Percentiles rank a stretch among this genome's conserved stretches.
phyloP scores from a whole-genome alignment of 2,797 vertebrate species.

The Helarctos malayanus region DNA sequence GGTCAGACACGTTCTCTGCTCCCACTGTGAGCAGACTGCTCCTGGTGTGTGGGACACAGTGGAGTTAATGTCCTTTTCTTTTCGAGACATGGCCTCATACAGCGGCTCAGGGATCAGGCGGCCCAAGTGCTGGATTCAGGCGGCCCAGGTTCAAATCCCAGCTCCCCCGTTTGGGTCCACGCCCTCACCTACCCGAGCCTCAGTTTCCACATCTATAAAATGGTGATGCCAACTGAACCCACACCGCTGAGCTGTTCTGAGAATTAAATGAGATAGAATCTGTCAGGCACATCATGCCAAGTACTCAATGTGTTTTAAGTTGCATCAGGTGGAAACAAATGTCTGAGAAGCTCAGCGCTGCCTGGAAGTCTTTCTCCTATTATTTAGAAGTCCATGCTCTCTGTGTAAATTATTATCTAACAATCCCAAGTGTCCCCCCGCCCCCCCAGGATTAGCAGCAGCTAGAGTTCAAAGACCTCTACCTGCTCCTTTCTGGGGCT shows the following conservation, averaged over 20 bases:
- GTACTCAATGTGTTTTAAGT: background rate
- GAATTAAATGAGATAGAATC: background rate
- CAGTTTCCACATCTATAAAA: constrained; percentile 3
- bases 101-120: background rate
- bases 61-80: background rate
- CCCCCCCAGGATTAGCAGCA: background rate
- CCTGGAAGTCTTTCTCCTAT: background rate
- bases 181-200: background rate
- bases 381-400: background rate
- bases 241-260: background rate
- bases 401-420: background rate
- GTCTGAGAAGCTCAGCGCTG: background rate
- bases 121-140: background rate
- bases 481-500: background rate
- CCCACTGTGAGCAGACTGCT: background rate
- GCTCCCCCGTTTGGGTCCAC: background rate
- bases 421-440: background rate
- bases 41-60: background rate
- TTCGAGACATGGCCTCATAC: background rate
- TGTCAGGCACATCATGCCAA: background rate
- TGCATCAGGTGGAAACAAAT: background rate
- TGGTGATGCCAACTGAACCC: background rate
- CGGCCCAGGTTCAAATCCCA: background rate
- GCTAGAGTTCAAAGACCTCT: background rate
- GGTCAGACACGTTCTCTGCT: background rate